Evolutionary conservation across 2,888 invertebrate species (phyloP), one percentile per base, ranked within the genome.

Genomic region (Cephus nigrinus): DNA sequence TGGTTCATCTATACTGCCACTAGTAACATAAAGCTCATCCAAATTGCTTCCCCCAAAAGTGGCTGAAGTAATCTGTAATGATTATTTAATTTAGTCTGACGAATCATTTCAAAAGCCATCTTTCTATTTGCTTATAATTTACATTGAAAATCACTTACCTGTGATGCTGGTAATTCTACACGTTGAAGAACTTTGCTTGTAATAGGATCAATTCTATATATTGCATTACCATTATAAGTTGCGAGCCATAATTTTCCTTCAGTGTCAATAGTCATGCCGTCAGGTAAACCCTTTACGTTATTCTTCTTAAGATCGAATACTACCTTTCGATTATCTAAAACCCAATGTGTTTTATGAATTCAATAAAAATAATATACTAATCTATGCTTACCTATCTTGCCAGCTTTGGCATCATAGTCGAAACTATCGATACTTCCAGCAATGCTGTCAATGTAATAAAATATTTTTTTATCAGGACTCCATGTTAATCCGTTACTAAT

Each of bases 401-500:
- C 95, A 31, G 12, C 0, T 23, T 31, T 71, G 9, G 33, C 33
- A 82, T 96, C 93, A 85, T 93, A 97, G 87, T 96, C 95, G 86
- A 95, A 97, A 12, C 94, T 95, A 77, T 93, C 94, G 3, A 97
- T 92, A 83, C 94, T 93, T 55, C 92, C 90, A 0, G 95, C 94
- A 0, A 94, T 93, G 0, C 96, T 94, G 91, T 97, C 97, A 68
- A 96, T 96, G 90, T 95, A 97, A 91, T 95, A 97, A 93, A 97
- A 94, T 84, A 93, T 94, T 80, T 94, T 93, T 86, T 94, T 94
- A 85, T 95, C 95, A 0, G 92, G 87, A 31, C 94, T 95, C 97
- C 97, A 97, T 0, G 95, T 94, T 9, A 97, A 90, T 1, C 97
- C 97, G 86, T 97, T 97, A 73, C 96, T 96, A n/a, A 96, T 93